Percentiles rank a stretch among this genome's conserved stretches.
These are phyloP conservation scores for Lacerta viridis DNA, from an alignment of 2,797 vertebrate genomes.

Conservation along the genomic window DNA sequence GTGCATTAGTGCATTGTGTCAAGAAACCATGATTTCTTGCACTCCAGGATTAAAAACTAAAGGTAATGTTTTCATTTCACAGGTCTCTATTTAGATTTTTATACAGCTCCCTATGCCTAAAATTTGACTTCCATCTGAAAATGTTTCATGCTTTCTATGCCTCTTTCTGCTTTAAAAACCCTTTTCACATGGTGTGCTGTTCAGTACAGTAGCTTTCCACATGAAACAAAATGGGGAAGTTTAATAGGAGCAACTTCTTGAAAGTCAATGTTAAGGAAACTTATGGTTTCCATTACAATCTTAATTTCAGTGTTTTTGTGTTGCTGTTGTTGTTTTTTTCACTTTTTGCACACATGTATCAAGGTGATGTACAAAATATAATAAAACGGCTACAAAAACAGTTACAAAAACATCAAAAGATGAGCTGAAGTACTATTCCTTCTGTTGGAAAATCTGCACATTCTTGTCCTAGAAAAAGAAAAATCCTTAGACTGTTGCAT, in stretches of 20 bases:
- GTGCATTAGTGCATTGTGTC: neutral
- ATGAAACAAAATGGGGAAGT: neutral
- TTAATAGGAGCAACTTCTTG: neutral
- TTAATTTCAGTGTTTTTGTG: too few relatives aligned
- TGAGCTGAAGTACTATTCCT: neutral
- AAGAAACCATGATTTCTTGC: constrained; percentile 31
- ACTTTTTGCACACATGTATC: too few relatives aligned
- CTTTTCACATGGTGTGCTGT: neutral
- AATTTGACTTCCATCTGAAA: constrained; percentile 20
- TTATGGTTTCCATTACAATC: too few relatives aligned
- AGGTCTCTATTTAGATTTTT: constrained; percentile 38
- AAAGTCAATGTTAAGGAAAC: neutral
- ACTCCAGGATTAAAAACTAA: constrained; percentile 27
- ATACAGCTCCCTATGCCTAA: neutral
- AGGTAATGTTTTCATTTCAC: constrained; percentile 14
- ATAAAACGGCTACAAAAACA: too few relatives aligned
- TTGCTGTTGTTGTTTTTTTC: too few relatives aligned
- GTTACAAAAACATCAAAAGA: too few relatives aligned
- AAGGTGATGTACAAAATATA: too few relatives aligned
- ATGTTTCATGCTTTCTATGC: neutral
- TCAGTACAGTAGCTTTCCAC: neutral
- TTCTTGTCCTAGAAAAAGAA: neutral
- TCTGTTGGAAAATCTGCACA: neutral
- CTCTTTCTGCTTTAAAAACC: neutral
- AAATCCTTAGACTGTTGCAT: neutral